A percentile compares a stretch with the other conserved stretches of the same genome.
These are phyloP conservation scores for Pantherophis alleghaniensis DNA, from an alignment of 2,797 vertebrate species.

Conservation along the genomic window DNA sequence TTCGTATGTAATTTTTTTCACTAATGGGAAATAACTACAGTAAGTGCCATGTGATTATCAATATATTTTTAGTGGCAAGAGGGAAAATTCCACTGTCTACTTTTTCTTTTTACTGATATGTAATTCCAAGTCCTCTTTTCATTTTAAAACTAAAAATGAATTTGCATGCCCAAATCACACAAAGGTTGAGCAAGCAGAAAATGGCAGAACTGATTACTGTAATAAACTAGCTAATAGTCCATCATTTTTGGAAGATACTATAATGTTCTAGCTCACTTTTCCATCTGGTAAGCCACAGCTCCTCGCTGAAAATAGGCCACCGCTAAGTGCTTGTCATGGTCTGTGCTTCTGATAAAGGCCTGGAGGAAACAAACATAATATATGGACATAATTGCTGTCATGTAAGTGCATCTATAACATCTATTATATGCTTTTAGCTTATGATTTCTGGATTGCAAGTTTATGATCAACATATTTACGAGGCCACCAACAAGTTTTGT, in stretches of 20 bases:
- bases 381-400: background rate
- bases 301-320: conserved; percentile 95
- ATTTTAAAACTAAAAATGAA: background rate
- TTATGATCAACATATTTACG: background rate
- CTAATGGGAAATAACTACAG: background rate
- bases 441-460: background rate
- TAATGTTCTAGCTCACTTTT: conserved; percentile 77
- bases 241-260: background rate
- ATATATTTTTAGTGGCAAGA: background rate
- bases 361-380: conserved; percentile 54
- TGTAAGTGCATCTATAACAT: background rate
- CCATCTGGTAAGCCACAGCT: conserved; percentile 78
- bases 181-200: background rate
- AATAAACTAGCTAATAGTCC: background rate
- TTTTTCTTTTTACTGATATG: background rate
- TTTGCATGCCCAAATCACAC: background rate
- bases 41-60: background rate
- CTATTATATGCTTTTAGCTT: background rate
- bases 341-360: conserved; percentile 90
- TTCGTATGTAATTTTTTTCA: background rate
- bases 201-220: background rate
- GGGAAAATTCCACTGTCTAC: background rate
- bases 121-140: background rate
- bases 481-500: background rate
- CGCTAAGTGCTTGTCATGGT: conserved; percentile 89